Percentiles rank a stretch among this genome's conserved stretches.
Conservation (phyloP, 1,140 invertebrate genomes). For the Monomorium pharaonis region DNA sequence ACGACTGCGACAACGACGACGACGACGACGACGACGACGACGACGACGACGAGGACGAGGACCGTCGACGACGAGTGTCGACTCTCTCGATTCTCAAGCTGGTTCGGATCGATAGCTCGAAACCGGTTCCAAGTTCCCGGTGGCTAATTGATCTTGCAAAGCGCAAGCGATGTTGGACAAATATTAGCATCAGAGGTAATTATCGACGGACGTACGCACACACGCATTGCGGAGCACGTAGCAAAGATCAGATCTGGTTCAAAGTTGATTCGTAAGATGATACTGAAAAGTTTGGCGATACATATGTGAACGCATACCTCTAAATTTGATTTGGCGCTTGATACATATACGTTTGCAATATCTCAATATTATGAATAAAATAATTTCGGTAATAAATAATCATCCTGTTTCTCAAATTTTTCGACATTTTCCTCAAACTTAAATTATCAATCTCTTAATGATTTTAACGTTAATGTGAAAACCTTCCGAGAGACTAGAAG, state of each 20-base stretch:
- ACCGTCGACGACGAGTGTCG: constrained; percentile 10
- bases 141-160: constrained; percentile 57
- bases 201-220: constrained; percentile 31
- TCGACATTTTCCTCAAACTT: neutral
- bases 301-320: neutral
- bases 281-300: neutral
- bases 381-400: neutral
- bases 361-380: neutral
- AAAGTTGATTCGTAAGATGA: neutral
- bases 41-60: neutral
- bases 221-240: constrained; percentile 1
- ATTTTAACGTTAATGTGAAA: neutral
- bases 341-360: neutral
- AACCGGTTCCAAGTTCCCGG: constrained; percentile 55
- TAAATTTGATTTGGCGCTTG: neutral
- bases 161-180: constrained; percentile 47
- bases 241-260: constrained; percentile 23
- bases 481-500: neutral
- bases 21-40: neutral
- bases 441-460: neutral
- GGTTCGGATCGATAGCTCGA: constrained; percentile 38
- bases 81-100: constrained; percentile 46
- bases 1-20: constrained; percentile 9
- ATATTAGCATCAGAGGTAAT: constrained; percentile 57
- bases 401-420: neutral